These are phyloP conservation scores for Sebastes hubbsi DNA, from an alignment of 2,797 vertebrate species.

Conservation along the genomic window DNA sequence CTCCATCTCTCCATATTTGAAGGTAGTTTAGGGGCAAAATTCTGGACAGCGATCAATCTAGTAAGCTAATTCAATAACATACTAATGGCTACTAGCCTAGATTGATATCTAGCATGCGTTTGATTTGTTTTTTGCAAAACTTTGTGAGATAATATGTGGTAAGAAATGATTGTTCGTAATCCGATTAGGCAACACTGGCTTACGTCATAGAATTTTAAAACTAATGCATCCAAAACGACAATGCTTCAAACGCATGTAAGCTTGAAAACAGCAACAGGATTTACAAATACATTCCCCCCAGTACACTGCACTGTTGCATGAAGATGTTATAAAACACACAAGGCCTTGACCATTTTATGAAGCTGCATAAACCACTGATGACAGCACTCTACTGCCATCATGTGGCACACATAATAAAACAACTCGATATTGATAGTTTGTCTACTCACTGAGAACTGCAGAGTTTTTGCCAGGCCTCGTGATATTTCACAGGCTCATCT, in stretches of 20 bases:
- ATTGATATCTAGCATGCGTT: background rate
- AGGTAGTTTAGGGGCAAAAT: background rate
- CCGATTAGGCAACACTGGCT: background rate
- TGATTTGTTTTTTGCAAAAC: background rate
- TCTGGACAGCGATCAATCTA: background rate
- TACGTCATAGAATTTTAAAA: background rate
- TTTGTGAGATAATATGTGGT: background rate
- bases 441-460: constrained; percentile 91
- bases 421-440: background rate
- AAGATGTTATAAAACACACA: background rate
- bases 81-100: background rate
- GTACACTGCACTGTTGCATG: background rate
- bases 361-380: background rate
- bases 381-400: constrained; percentile 48
- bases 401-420: constrained; percentile 5
- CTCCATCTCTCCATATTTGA: background rate
- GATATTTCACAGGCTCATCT: constrained; percentile 93
- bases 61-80: background rate
- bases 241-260: background rate
- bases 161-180: background rate
- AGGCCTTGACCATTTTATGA: background rate
- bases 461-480: constrained; percentile 96
- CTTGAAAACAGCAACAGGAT: background rate
- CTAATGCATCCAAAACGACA: background rate
- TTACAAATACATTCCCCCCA: background rate